Evolutionary conservation across 1,140 invertebrate genomes (phyloP).

Genomic region (Galleria mellonella): DNA sequence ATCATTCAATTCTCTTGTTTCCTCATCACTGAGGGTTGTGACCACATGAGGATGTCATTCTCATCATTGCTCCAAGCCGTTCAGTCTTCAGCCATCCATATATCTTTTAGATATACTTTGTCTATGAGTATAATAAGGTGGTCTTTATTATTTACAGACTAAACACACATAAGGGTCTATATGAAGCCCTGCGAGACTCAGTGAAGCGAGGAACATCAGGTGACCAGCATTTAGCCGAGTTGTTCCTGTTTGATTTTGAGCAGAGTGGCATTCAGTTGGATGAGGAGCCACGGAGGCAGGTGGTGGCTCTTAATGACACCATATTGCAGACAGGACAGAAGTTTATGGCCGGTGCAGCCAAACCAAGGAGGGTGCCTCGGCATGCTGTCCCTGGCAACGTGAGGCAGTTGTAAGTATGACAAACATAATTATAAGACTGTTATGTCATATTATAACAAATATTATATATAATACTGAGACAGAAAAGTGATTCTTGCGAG

Average conservation of each 20-base stretch:
- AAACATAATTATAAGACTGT: too few relatives aligned
- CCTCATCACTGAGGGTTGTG: too few relatives aligned
- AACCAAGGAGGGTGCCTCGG: constrained; percentile 79
- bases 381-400: constrained; percentile 82
- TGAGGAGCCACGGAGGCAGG: constrained; percentile 82
- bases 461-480: too few relatives aligned
- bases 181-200: constrained; percentile 83
- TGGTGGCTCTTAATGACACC: constrained; percentile 89
- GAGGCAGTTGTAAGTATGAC: constrained; percentile 80
- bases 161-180: constrained; percentile 92
- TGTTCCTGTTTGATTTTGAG: constrained; percentile 98
- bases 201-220: constrained; percentile 84
- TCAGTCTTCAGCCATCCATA: too few relatives aligned
- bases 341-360: constrained; percentile 86
- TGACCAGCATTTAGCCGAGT: constrained; percentile 88
- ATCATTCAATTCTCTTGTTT: too few relatives aligned
- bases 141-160: constrained; percentile 73
- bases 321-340: constrained; percentile 88
- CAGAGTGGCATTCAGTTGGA: constrained; percentile 96
- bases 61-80: too few relatives aligned
- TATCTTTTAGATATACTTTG: too few relatives aligned
- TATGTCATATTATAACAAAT: too few relatives aligned
- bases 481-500: too few relatives aligned
- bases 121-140: too few relatives aligned
- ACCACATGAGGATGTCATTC: too few relatives aligned